phyloP scores from a whole-genome alignment of 2,888 invertebrate genomes.

The Clunio marinus region DNA sequence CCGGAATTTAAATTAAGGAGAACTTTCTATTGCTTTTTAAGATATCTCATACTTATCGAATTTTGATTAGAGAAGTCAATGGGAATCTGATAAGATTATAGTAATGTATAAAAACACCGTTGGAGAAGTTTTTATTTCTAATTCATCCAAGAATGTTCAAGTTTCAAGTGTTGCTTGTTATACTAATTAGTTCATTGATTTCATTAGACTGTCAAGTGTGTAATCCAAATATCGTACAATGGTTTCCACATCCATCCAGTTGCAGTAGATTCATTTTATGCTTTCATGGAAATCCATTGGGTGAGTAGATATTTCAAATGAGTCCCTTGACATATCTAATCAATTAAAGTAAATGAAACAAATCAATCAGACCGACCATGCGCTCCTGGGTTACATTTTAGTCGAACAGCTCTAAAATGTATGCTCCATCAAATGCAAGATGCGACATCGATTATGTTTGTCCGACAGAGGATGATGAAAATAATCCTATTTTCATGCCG shows the following conservation, averaged over 20 bases:
- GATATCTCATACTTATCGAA: no score
- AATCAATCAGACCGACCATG: background rate
- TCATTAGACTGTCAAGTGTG: background rate
- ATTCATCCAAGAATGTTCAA: no score
- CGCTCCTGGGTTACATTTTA: conserved; percentile 18
- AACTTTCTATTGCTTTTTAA: no score
- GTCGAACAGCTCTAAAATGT: background rate
- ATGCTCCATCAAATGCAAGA: conserved; percentile 7
- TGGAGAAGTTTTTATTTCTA: no score
- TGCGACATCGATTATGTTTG: conserved; percentile 12
- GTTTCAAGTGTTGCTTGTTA: no score
- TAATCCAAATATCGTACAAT: conserved; percentile 1
- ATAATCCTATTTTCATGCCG: conserved; percentile 9
- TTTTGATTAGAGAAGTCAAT: no score
- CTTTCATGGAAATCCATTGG: conserved; percentile 6
- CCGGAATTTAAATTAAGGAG: no score
- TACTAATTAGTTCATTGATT: background rate
- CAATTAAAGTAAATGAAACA: background rate
- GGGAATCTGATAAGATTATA: no score
- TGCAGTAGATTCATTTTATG: background rate
- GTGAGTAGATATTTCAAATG: no score
- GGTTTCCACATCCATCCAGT: conserved; percentile 10
- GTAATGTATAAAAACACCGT: no score
- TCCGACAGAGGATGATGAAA: background rate
- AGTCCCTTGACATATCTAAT: background rate